Evolutionary conservation across 2,888 invertebrate genomes (phyloP), one percentile per base, ranked within the genome.

Genomic region (Clepsis dumicolana): DNA sequence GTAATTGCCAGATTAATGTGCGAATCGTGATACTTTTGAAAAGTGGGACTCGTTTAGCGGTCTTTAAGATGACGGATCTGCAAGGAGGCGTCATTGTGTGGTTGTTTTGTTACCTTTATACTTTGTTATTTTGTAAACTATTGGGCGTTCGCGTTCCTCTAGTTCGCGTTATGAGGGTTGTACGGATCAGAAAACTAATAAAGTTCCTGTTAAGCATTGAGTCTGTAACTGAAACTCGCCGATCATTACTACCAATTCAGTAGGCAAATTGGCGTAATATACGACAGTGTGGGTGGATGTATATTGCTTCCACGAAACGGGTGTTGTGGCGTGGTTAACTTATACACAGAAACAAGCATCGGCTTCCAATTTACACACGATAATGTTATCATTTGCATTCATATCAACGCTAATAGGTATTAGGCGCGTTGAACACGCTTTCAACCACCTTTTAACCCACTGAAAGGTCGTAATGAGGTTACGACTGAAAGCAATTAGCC

Each of bases 351-450:
- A 56, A 56, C 24, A 35, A 12, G 56, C 21, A 35, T 56, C 14
- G 35, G 54, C 50, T 50, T 21, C 50, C 32, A 32, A 29, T 32
- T 32, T 18, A n/a, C 56, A 21, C 18, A 24, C 56, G 56, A 56
- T 56, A 56, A 56, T n/a, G 4, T 56, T 35, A 56, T 35, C 35
- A 35, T 56, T 56, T 56, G 56, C 56, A 56, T 56, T 35, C 56
- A 35, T 56, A 56, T 56, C 56, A 44, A 14, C 32, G 56, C 56
- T 35, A 35, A 21, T 35, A 32, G 27, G 4, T 27, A 29, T 53
- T 27, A 1, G 32, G 32, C 56, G 35, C 32, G 21, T 35, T 32
- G 35, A 48, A 21, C 21, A 48, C 12, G 48, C 48, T 52, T 18
- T 52, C 25, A 56, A 21, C 56, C 35, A 21, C 32, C 54, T 54